These are phyloP conservation scores for Lytechinus variegatus DNA, from an alignment of 35 echinoderm and acorn worm species.

Conservation along the genomic window DNA sequence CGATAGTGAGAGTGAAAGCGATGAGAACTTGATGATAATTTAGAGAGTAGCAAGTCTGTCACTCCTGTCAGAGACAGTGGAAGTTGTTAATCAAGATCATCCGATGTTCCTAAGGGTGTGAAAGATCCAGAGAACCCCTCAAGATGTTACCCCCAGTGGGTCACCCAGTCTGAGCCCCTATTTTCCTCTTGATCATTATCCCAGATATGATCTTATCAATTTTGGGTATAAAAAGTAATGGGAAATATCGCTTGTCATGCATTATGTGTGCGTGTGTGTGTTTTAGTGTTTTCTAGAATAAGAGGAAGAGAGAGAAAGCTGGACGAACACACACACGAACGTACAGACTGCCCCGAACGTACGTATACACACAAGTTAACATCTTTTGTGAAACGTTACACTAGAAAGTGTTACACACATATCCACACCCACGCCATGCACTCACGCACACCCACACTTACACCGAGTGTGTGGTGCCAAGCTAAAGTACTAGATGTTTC, in stretches of 20 bases:
- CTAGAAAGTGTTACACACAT: too few relatives aligned
- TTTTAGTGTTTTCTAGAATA: too few relatives aligned
- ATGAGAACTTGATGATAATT: not conserved
- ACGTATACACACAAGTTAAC: too few relatives aligned
- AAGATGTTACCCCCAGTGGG: not conserved
- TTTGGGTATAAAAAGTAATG: not conserved
- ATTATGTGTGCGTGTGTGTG: too few relatives aligned
- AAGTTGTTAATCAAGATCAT: constrained; percentile 20
- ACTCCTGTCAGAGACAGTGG: not conserved
- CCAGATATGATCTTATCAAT: not conserved
- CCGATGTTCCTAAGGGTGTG: not conserved
- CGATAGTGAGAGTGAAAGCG: not conserved
- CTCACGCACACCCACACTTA: too few relatives aligned
- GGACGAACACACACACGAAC: too few relatives aligned
- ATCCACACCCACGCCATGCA: too few relatives aligned
- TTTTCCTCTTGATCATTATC: not conserved
- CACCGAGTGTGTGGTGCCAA: too few relatives aligned
- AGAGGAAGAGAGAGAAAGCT: too few relatives aligned
- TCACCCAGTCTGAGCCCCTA: not conserved
- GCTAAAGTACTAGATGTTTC: too few relatives aligned
- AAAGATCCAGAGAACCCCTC: not conserved
- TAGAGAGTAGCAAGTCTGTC: not conserved
- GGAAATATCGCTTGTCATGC: not conserved
- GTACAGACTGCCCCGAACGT: too few relatives aligned
- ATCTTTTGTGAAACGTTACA: too few relatives aligned